Evolutionary conservation across 1,140 invertebrate species (phyloP), one percentile per base, ranked within the genome.

Genomic region (Calephelis virginiensis): DNA sequence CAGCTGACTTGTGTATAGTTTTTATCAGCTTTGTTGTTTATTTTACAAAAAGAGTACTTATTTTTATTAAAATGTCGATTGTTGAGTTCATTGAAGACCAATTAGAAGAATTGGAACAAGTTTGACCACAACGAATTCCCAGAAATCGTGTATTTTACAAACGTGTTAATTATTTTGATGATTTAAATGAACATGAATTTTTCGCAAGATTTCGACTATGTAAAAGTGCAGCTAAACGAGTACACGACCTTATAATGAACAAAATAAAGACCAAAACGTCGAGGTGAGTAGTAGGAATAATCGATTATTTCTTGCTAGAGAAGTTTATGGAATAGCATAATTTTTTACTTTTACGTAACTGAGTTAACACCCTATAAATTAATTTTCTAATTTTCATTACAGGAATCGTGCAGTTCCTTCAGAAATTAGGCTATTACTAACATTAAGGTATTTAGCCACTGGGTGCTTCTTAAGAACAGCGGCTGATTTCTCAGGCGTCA

Each of bases 401-500:
- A 56, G 53, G 6, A 56, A 56, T 14, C 12, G 14, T 9, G 53
- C 53, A 17, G 53, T 56, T 17, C 14, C 13, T 37, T 37, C 60
- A 61, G 60, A 61, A 40, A 61, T 38, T 8, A 61, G 40, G 11
- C 60, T 40, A 12, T n/a, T 61, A 11, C 14, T 56, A 61, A 61
- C 17, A 13, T 45, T 61, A 61, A 40, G 37, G 7, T 61, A 40
- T 40, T 11, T 61, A n/a, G 60, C 60, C 40, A 61, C 60, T 61
- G 60, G 60, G 38, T 38, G 17, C 4, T 61, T 37, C n/a, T n/a
- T 61, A 38, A 61, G 60, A 61, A 40, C 12, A 38, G 37, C 60
- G 12, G 28, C 60, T 40, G 60, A 63, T 63, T 63, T 63, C 17
- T 63, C 12, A 47, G 61, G 61, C 46, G 45, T 63, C 43, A 63